Conservation (phyloP, 2,113 vertebrate genomes). For the Candoia aspera region DNA sequence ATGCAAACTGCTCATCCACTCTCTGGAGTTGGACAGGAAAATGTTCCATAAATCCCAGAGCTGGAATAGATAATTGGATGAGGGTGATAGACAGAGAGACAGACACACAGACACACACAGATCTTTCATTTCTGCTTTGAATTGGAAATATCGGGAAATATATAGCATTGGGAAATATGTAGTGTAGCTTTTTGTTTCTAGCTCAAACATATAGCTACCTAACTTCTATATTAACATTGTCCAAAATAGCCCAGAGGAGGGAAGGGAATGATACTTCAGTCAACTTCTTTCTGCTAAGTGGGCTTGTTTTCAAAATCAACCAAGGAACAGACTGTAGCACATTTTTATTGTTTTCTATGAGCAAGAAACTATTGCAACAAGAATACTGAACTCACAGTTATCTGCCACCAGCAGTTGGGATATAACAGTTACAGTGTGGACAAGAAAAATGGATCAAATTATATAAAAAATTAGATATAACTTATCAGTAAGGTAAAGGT, state of each 20-base stretch:
- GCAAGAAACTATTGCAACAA: neutral
- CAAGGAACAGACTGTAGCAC: neutral
- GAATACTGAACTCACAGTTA: neutral
- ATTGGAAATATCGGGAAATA: neutral
- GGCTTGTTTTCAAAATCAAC: neutral
- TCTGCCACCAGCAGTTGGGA: neutral
- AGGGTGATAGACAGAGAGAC: neutral
- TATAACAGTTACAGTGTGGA: neutral
- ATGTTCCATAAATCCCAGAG: neutral
- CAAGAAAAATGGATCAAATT: neutral
- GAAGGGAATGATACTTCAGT: slow-evolving; percentile 1
- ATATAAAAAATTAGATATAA: neutral
- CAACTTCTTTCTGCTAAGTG: neutral
- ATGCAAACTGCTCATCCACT: neutral
- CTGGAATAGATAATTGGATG: neutral
- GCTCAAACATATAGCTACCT: neutral
- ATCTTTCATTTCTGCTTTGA: neutral
- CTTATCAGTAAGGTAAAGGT: too few species aligned
- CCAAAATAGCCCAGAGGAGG: neutral
- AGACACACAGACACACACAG: neutral
- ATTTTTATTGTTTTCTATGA: neutral
- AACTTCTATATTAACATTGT: neutral
- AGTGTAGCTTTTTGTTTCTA: neutral
- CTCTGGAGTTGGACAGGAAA: neutral
- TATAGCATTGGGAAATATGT: neutral